These are phyloP conservation scores for Coccyzus lansbergi DNA, from an alignment of 2,797 vertebrate species.

Conservation along the genomic window DNA sequence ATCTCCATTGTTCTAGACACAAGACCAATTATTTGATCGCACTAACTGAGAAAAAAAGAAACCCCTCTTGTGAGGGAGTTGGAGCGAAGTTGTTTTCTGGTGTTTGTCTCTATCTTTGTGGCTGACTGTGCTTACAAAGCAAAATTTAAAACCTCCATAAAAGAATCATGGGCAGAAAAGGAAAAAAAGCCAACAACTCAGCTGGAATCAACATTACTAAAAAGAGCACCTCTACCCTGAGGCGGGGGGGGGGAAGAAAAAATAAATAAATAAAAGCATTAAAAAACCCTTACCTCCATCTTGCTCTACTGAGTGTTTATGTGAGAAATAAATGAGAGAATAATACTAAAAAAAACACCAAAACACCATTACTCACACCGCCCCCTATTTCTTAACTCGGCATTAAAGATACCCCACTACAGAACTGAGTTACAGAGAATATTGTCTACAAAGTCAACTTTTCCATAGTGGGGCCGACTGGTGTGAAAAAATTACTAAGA, in stretches of 20 bases:
- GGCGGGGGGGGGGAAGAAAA: accelerated
- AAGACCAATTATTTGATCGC: not conserved
- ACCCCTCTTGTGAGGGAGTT: not conserved
- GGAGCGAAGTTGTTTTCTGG: not conserved
- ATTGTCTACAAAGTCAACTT: not conserved
- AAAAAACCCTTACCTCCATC: not conserved
- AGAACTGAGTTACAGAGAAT: not conserved
- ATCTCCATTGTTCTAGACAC: conserved; percentile 45
- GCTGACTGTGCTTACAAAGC: not conserved
- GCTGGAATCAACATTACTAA: not conserved
- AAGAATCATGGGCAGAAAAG: not conserved
- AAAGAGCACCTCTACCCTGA: not conserved
- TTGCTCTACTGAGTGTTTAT: not conserved
- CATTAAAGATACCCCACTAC: not conserved
- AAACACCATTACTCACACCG: not conserved
- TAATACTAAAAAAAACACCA: not conserved
- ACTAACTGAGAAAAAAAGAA: not conserved
- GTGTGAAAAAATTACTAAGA: not conserved
- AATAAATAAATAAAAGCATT: not conserved
- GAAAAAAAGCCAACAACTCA: not conserved
- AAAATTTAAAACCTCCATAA: not conserved
- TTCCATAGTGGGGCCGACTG: not conserved
- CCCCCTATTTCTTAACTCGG: not conserved
- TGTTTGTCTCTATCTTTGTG: not conserved
- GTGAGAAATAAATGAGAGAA: not conserved